Conservation (phyloP, 1,140 invertebrate genomes). For the Heliconius hermathena region DNA sequence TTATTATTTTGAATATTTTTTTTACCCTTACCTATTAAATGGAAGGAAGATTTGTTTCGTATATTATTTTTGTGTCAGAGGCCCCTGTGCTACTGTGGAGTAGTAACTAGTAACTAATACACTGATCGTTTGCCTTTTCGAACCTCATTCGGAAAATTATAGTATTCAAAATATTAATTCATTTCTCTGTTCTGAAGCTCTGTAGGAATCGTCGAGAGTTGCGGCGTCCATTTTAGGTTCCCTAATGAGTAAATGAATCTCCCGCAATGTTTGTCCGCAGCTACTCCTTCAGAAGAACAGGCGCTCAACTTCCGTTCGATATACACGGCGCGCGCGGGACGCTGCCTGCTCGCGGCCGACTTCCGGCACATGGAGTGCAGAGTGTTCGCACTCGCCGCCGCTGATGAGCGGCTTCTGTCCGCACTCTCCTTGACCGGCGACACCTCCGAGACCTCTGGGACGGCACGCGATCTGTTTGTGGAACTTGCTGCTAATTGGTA, state of each 20-base stretch:
- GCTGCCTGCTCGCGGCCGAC: slow-evolving; percentile 79
- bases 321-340: slow-evolving; percentile 63
- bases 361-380: slow-evolving; percentile 84
- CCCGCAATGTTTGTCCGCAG: background rate
- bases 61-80: too few relatives aligned
- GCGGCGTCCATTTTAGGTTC: too few relatives aligned
- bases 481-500: slow-evolving; percentile 82
- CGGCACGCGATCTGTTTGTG: slow-evolving; percentile 78
- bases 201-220: too few relatives aligned
- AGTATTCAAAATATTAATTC: too few relatives aligned
- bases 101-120: too few relatives aligned
- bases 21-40: too few relatives aligned
- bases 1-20: background rate
- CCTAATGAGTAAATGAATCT: too few relatives aligned
- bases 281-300: background rate
- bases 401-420: slow-evolving; percentile 71
- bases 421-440: slow-evolving; percentile 55
- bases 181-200: too few relatives aligned
- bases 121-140: too few relatives aligned
- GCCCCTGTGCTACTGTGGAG: too few relatives aligned
- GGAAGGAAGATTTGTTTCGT: too few relatives aligned
- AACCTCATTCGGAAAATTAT: too few relatives aligned
- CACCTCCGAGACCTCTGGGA: background rate
- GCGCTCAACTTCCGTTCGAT: slow-evolving; percentile 59
- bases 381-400: slow-evolving; percentile 81